phyloP scores from a whole-genome alignment of 2,797 vertebrate genomes.

The Molossus molossus region DNA sequence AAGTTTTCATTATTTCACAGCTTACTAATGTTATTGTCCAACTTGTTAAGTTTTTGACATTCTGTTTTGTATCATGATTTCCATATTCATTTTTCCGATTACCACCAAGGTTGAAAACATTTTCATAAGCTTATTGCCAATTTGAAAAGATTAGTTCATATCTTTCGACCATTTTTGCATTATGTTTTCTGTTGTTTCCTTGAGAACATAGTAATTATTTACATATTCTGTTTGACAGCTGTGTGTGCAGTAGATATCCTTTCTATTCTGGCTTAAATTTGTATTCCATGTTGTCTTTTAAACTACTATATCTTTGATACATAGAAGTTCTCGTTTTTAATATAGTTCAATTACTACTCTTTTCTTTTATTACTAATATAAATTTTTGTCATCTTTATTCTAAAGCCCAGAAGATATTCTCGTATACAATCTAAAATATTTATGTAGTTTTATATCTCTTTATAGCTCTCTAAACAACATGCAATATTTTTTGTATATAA shows the following conservation, averaged over 20 bases:
- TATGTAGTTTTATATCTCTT: neutral
- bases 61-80: neutral
- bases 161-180: neutral
- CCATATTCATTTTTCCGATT: neutral
- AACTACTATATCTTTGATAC: neutral
- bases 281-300: neutral
- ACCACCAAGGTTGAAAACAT: neutral
- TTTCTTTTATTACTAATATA: slow-evolving; percentile 36
- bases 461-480: neutral
- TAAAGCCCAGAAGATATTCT: neutral
- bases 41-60: neutral
- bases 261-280: slow-evolving; percentile 13
- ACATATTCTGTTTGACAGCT: neutral
- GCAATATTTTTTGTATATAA: neutral
- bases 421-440: neutral
- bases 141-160: neutral
- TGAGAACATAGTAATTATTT: neutral
- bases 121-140: neutral
- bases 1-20: neutral
- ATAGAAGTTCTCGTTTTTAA: neutral
- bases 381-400: neutral
- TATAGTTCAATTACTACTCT: neutral
- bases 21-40: neutral
- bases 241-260: neutral
- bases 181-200: neutral